Conservation (phyloP, 2,888 invertebrate genomes). For the Scaptomyza flava region DNA sequence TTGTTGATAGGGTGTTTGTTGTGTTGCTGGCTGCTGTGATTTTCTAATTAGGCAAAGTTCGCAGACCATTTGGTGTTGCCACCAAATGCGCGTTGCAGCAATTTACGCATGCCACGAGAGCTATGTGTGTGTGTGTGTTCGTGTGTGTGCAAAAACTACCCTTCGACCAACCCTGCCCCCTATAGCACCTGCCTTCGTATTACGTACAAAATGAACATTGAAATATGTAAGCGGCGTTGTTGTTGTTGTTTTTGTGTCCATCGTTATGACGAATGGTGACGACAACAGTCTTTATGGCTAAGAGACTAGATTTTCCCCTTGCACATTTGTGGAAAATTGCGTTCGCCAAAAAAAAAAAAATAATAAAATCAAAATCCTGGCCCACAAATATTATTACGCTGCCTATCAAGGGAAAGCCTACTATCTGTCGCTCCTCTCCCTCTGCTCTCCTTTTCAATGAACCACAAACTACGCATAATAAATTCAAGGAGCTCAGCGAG, state of each 20-base stretch:
- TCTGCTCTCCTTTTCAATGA: not conserved
- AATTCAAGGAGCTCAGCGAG: conserved; percentile 64
- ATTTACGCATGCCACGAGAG: conserved; percentile 52
- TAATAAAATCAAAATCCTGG: conserved; percentile 1
- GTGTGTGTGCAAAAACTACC: not conserved
- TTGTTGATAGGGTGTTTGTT: not conserved
- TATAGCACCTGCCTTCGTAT: conserved; percentile 32
- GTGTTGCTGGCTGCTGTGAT: conserved; percentile 58
- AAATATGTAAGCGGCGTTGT: conserved; percentile 41
- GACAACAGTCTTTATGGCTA: conserved; percentile 63
- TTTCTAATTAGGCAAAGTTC: conserved; percentile 72
- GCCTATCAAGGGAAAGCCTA: conserved; percentile 1
- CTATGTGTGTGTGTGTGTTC: not conserved
- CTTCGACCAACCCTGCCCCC: not conserved
- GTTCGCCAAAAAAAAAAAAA: conserved; percentile 28
- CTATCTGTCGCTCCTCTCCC: not conserved
- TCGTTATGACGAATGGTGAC: conserved; percentile 59
- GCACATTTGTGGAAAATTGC: conserved; percentile 45
- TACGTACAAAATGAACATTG: conserved; percentile 59
- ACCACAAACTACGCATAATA: conserved; percentile 57
- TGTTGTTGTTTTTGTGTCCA: conserved; percentile 47
- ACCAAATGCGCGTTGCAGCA: conserved; percentile 53
- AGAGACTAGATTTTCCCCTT: conserved; percentile 44
- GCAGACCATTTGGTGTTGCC: conserved; percentile 60
- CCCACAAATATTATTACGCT: conserved; percentile 45